These are phyloP conservation scores for Rhopalosiphum padi DNA, from an alignment of 1,140 invertebrate genomes.

Conservation along the genomic window DNA sequence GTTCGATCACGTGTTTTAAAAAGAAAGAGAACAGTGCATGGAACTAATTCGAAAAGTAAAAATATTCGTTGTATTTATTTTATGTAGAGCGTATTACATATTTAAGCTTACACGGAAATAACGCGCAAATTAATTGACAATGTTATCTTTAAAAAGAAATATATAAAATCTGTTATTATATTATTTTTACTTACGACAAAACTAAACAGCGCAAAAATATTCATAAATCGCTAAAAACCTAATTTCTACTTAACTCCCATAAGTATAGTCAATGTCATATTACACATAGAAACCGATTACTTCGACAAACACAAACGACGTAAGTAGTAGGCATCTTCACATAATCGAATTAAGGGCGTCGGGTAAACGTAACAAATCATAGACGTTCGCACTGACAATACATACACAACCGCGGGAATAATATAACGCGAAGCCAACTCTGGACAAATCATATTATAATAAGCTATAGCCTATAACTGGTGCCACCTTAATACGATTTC, in stretches of 20 bases:
- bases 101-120: neutral
- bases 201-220: neutral
- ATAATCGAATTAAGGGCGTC: neutral
- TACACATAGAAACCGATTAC: neutral
- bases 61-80: neutral
- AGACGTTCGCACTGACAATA: neutral
- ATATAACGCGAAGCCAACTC: neutral
- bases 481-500: neutral
- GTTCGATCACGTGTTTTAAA: slow-evolving; percentile 34
- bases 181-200: neutral
- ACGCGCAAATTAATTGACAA: neutral
- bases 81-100: neutral
- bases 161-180: neutral
- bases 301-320: neutral
- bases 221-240: neutral
- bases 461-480: neutral
- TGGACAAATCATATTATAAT: neutral
- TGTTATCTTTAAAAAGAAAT: neutral
- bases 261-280: neutral
- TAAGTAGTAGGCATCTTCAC: neutral
- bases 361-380: neutral
- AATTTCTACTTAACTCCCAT: neutral
- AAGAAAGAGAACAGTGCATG: neutral
- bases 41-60: neutral
- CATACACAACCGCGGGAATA: neutral